phyloP scores from a whole-genome alignment of 2,797 vertebrate genomes.

The Chaetodon trifasciatus region DNA sequence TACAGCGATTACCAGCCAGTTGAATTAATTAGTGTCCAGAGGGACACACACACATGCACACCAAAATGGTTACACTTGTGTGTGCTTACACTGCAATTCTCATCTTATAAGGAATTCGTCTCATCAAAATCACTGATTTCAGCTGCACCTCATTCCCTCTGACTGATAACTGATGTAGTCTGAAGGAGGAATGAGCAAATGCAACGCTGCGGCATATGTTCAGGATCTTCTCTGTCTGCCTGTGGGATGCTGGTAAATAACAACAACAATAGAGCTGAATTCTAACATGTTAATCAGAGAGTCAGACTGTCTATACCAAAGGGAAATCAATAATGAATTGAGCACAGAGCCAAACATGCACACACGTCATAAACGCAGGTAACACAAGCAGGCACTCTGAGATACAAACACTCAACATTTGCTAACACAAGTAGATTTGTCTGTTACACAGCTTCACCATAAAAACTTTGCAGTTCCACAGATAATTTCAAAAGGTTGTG shows the following conservation, averaged over 20 bases:
- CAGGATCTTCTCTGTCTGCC: conserved; percentile 27
- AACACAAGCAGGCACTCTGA: conserved; percentile 2
- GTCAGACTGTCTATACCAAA: conserved; percentile 23
- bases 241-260: conserved; percentile 43
- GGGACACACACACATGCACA: background rate
- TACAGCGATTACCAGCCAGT: conserved; percentile 17
- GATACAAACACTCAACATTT: background rate
- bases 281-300: conserved; percentile 66
- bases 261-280: conserved; percentile 52
- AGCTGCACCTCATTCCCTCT: conserved; percentile 15
- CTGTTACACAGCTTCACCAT: background rate
- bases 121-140: conserved; percentile 54
- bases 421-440: background rate
- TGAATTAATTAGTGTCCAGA: conserved; percentile 42
- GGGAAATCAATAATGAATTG: conserved; percentile 65
- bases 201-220: conserved; percentile 2
- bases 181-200: conserved; percentile 3
- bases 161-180: conserved; percentile 38
- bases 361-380: conserved; percentile 16
- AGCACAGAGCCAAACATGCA: conserved; percentile 16
- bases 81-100: background rate
- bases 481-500: background rate
- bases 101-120: conserved; percentile 38
- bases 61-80: no score
- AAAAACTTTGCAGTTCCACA: background rate